Conservation (phyloP, 2,113 vertebrate genomes). For the Myotis yumanensis region DNA sequence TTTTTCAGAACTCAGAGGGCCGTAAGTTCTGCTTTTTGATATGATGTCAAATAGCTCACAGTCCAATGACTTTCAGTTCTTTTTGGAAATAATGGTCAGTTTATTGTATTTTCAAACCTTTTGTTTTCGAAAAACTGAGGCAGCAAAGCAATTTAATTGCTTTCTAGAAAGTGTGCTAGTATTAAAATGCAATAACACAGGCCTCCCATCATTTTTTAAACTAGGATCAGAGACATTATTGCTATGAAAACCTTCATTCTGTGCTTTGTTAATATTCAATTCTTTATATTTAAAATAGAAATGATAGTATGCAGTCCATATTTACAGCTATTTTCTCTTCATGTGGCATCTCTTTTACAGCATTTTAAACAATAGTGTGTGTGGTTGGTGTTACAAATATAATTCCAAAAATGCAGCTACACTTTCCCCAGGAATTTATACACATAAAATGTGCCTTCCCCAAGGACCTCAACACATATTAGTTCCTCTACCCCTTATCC, state of each 20-base stretch:
- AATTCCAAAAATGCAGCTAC: background rate
- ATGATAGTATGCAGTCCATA: constrained; percentile 19
- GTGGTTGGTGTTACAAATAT: background rate
- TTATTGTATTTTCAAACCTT: constrained; percentile 73
- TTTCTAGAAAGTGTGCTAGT: constrained; percentile 50
- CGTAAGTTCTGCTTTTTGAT: constrained; percentile 69
- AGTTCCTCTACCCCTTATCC: background rate
- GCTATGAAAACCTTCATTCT: constrained; percentile 49
- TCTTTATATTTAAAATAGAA: constrained; percentile 39
- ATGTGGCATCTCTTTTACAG: background rate
- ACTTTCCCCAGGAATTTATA: background rate
- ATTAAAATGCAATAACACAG: constrained; percentile 54
- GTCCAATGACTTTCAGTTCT: constrained; percentile 48
- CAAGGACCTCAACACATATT: background rate
- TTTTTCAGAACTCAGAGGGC: constrained; percentile 57
- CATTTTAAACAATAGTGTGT: constrained; percentile 4
- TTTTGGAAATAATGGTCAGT: constrained; percentile 65
- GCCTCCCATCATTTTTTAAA: constrained; percentile 32
- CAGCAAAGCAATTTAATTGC: constrained; percentile 62
- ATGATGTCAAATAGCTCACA: constrained; percentile 69
- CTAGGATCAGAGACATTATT: background rate
- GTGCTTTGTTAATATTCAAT: constrained; percentile 35
- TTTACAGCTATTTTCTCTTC: constrained; percentile 18
- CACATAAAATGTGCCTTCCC: background rate
- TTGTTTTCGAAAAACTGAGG: constrained; percentile 67